phyloP scores from a whole-genome alignment of 2,797 vertebrate genomes.

The Ateles fusciceps region DNA sequence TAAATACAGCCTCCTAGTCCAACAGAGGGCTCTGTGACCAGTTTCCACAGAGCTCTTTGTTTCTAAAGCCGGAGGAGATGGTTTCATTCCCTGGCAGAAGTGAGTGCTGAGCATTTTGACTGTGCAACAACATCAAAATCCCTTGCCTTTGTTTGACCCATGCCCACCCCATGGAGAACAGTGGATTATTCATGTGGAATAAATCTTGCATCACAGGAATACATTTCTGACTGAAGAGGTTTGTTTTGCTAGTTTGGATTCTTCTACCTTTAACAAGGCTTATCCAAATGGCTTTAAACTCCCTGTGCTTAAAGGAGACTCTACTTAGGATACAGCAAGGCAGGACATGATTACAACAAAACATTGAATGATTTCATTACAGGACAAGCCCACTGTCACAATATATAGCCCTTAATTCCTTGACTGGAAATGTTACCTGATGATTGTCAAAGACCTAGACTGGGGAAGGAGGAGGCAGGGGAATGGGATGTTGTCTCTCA shows the following conservation, averaged over 20 bases:
- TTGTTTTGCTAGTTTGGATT: slow-evolving; percentile 13
- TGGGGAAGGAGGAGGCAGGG: too few relatives aligned
- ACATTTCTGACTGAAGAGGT: not conserved
- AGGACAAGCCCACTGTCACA: not conserved
- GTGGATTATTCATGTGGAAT: not conserved
- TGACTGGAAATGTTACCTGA: not conserved
- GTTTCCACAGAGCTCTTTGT: not conserved
- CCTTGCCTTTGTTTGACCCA: slow-evolving; percentile 22
- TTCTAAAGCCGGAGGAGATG: not conserved
- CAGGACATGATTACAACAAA: not conserved
- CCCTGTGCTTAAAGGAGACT: not conserved
- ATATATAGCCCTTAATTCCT: not conserved
- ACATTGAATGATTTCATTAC: not conserved
- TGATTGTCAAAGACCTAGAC: not conserved
- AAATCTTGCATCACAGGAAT: not conserved
- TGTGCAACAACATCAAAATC: not conserved
- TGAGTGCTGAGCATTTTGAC: not conserved
- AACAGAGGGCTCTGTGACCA: not conserved
- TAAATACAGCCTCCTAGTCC: not conserved
- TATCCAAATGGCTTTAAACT: not conserved
- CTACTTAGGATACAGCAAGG: not conserved
- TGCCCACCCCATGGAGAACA: not conserved
- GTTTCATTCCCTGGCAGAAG: slow-evolving; percentile 9
- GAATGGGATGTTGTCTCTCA: not conserved
- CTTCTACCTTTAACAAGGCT: not conserved